Percentiles rank a stretch among this genome's conserved stretches.
These are phyloP conservation scores for Aplodontia rufa DNA, from an alignment of 2,113 vertebrate genomes.

Conservation along the genomic window DNA sequence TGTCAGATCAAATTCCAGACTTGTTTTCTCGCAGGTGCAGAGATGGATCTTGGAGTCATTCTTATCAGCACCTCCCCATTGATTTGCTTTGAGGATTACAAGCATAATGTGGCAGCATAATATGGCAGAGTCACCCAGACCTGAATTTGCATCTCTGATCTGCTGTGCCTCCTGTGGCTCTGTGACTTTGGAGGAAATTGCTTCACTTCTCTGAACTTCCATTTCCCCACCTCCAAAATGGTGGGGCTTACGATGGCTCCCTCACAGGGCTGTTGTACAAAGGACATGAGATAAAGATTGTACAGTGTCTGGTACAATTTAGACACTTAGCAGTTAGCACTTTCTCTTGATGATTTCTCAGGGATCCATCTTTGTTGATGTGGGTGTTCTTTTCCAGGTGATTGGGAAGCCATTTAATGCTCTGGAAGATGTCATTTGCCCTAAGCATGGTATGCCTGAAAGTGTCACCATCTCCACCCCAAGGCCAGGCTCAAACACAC, in stretches of 20 bases:
- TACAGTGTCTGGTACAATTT: not conserved
- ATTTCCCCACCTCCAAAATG: not conserved
- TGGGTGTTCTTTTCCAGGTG: slow-evolving; percentile 6
- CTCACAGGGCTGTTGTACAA: not conserved
- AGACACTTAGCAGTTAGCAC: not conserved
- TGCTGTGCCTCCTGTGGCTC: not conserved
- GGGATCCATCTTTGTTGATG: not conserved
- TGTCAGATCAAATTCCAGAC: not conserved
- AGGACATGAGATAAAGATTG: not conserved
- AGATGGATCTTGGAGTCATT: not conserved
- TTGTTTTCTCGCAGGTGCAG: not conserved
- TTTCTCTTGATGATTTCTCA: not conserved
- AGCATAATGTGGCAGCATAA: not conserved
- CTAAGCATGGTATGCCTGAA: not conserved
- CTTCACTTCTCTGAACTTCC: not conserved
- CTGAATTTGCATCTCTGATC: not conserved
- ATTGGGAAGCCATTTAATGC: not conserved
- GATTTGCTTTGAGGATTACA: not conserved
- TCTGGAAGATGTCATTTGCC: not conserved
- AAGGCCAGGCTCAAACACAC: not conserved
- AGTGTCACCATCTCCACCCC: not conserved
- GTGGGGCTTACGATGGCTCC: not conserved
- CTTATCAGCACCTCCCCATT: too few relatives aligned
- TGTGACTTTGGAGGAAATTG: not conserved
- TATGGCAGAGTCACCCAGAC: not conserved